These are phyloP conservation scores for Myotis lucifugus DNA, from an alignment of 2,113 vertebrate species.

Conservation along the genomic window DNA sequence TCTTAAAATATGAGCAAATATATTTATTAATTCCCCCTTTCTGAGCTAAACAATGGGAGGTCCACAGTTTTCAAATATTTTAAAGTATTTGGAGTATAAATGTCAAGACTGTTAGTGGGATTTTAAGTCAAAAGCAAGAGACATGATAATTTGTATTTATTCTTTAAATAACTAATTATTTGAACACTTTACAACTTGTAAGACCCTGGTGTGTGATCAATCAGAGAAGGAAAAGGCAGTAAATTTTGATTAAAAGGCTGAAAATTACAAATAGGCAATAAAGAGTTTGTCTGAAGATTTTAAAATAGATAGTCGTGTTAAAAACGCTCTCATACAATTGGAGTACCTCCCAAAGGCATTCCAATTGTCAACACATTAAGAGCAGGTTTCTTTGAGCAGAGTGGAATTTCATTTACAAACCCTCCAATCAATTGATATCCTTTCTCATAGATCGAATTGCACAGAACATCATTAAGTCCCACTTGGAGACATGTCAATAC, in stretches of 20 bases:
- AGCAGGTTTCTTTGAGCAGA: not conserved
- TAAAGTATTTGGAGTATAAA: not conserved
- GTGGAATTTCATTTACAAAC: not conserved
- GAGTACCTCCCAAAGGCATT: not conserved
- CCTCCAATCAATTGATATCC: not conserved
- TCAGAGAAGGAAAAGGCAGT: not conserved
- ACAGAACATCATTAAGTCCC: slow-evolving; percentile 99
- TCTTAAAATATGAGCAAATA: not conserved
- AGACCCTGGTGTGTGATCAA: not conserved
- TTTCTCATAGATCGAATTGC: slow-evolving; percentile 93
- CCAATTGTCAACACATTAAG: not conserved
- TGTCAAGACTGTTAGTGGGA: not conserved
- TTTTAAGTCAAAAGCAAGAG: not conserved
- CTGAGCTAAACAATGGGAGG: not conserved
- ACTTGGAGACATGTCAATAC: slow-evolving; percentile 99
- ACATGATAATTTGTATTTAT: not conserved
- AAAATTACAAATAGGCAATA: not conserved
- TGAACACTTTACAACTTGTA: slow-evolving; percentile 17
- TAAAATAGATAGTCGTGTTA: not conserved
- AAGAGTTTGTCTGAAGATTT: not conserved
- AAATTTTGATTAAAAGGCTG: not conserved
- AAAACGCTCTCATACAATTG: not conserved
- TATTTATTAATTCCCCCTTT: not conserved
- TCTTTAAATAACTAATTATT: slow-evolving; percentile 20
- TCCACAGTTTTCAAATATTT: slow-evolving; percentile 44